Evolutionary conservation across 2,888 invertebrate genomes (phyloP).

Genomic region (Drosophila pseudotakahashii): DNA sequence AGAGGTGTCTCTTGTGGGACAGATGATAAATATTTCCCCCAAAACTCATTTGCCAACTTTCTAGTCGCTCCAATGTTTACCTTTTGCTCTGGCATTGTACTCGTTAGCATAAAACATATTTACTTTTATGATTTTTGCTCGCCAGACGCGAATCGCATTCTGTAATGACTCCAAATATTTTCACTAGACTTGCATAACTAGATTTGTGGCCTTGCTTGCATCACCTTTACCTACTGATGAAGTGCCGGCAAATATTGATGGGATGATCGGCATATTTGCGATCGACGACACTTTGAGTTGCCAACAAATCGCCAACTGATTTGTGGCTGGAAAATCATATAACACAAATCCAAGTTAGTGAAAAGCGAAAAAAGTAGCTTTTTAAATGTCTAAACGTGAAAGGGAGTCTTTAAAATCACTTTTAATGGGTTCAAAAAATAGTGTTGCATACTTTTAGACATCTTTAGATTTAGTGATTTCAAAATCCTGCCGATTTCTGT

Average conservation of each 20-base stretch:
- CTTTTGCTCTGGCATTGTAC: constrained; percentile 19
- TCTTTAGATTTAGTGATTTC: too few relatives aligned
- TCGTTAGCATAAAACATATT: constrained; percentile 23
- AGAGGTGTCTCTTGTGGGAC: neutral
- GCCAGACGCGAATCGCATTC: constrained; percentile 6
- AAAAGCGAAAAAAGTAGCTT: too few relatives aligned
- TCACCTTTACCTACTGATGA: constrained; percentile 14
- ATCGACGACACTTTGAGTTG: constrained; percentile 8
- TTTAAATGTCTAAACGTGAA: too few relatives aligned
- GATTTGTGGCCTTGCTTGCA: constrained; percentile 31
- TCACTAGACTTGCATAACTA: neutral
- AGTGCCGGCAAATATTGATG: constrained; percentile 35
- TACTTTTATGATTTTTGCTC: neutral
- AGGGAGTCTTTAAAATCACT: too few relatives aligned
- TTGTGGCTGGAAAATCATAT: neutral
- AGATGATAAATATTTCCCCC: constrained; percentile 14
- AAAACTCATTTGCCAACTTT: constrained; percentile 37
- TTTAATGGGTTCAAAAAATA: too few relatives aligned
- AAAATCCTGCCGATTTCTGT: too few relatives aligned
- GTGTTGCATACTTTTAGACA: too few relatives aligned
- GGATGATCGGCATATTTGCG: constrained; percentile 21
- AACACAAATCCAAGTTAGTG: constrained; percentile 1
- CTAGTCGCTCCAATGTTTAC: constrained; percentile 7
- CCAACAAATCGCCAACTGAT: too few relatives aligned
- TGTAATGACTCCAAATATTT: constrained; percentile 27